Percentiles rank a stretch among this genome's conserved stretches.
These are phyloP conservation scores for Drosophila prosaltans DNA, from an alignment of 1,140 invertebrate genomes.

Conservation along the genomic window DNA sequence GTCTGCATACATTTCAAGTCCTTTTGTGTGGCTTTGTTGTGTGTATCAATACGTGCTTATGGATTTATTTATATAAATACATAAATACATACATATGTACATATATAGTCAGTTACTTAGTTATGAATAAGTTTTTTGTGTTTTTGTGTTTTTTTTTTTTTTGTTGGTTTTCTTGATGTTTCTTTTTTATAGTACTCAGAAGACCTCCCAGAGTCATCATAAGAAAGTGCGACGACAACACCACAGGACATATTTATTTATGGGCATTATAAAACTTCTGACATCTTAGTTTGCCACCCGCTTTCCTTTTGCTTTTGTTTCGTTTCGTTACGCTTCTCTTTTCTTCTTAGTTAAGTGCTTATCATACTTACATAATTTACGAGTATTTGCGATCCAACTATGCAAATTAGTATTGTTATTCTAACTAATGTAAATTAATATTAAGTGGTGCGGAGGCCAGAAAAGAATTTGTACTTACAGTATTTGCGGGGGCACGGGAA, in stretches of 20 bases:
- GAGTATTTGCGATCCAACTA: constrained; percentile 20
- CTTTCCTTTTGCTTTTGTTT: constrained; percentile 11
- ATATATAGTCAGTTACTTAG: background rate
- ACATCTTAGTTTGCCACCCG: constrained; percentile 18
- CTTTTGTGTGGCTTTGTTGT: constrained; percentile 5
- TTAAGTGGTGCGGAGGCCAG: background rate
- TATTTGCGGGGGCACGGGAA: background rate
- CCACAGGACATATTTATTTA: constrained; percentile 19
- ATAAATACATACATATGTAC: background rate
- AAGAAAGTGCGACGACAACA: constrained; percentile 4
- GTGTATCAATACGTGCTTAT: constrained; percentile 8
- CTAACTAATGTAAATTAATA: constrained; percentile 20
- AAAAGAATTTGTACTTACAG: constrained; percentile 4
- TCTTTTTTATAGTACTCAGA: constrained; percentile 9
- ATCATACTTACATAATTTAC: constrained; percentile 26
- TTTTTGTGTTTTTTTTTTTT: background rate
- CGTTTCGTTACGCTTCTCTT: background rate
- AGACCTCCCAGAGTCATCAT: constrained; percentile 14
- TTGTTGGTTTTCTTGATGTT: background rate
- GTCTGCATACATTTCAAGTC: constrained; percentile 7
- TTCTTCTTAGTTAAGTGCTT: constrained; percentile 8
- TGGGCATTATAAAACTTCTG: constrained; percentile 20
- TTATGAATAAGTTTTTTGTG: constrained; percentile 4
- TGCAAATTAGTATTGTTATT: constrained; percentile 23
- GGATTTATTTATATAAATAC: background rate